phyloP scores from a whole-genome alignment of 1,140 invertebrate species.

The Parapsyche elsis region DNA sequence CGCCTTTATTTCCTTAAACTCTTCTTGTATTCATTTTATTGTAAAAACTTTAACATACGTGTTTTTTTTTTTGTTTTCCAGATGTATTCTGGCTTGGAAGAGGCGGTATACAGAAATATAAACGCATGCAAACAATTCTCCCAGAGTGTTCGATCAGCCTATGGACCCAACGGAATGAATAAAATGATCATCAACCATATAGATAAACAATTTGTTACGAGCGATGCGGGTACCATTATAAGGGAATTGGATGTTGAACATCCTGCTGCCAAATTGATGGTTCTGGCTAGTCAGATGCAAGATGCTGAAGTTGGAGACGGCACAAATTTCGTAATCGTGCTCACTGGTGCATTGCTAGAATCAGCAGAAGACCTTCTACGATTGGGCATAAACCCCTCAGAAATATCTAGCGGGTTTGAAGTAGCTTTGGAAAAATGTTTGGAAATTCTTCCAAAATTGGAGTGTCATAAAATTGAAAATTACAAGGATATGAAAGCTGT shows the following conservation, averaged over 20 bases:
- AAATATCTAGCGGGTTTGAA: conserved; percentile 97
- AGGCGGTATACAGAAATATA: conserved; percentile 97
- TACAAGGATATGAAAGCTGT: conserved; percentile 77
- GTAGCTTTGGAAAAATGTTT: conserved; percentile 87
- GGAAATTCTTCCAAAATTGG: conserved; percentile 84
- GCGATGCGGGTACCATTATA: conserved; percentile 98
- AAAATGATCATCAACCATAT: conserved; percentile 99
- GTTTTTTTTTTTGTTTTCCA: conserved; percentile 68
- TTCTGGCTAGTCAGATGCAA: conserved; percentile 97
- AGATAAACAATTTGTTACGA: conserved; percentile 98
- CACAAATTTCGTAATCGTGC: conserved; percentile 97
- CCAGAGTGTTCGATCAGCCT: conserved; percentile 91
- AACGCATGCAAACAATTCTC: conserved; percentile 96
- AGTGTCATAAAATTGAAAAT: conserved; percentile 87
- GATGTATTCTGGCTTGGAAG: conserved; percentile 96
- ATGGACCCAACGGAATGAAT: conserved; percentile 99
- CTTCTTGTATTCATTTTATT: neutral
- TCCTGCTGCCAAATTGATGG: conserved; percentile 97
- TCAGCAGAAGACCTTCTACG: conserved; percentile 91
- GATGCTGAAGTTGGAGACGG: conserved; percentile 99
- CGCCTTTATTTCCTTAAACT: neutral
- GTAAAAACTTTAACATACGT: neutral
- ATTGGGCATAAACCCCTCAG: conserved; percentile 93
- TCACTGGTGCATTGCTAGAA: conserved; percentile 93
- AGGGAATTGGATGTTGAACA: conserved; percentile 97